phyloP scores from a whole-genome alignment of 2,888 invertebrate genomes.

The Cancer borealis region DNA sequence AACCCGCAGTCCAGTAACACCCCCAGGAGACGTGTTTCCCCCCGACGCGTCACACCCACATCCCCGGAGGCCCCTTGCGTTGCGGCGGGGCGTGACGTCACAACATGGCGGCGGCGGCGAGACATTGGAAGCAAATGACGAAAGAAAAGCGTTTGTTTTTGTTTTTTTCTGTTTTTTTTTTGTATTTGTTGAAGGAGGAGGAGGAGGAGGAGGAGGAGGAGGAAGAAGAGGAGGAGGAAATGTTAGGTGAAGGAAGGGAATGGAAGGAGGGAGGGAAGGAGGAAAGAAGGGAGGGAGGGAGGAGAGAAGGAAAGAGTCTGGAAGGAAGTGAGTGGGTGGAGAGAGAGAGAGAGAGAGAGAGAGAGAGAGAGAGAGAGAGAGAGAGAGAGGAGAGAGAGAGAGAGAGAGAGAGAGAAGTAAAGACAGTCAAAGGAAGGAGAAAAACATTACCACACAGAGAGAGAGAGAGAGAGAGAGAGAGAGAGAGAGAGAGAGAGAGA shows the following conservation, averaged over 20 bases:
- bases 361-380: conserved; percentile 13
- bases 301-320: background rate
- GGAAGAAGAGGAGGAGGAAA: background rate
- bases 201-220: background rate
- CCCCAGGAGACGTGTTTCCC: background rate
- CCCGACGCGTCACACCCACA: background rate
- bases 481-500: conserved; percentile 22
- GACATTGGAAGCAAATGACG: background rate
- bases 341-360: conserved; percentile 34
- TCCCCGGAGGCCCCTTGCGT: conserved; percentile 24
- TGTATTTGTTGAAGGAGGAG: background rate
- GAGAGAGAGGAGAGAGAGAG: background rate
- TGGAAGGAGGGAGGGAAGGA: background rate
- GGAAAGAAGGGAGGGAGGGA: background rate
- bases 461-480: conserved; percentile 42
- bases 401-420: conserved; percentile 16
- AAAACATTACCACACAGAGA: background rate
- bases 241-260: background rate
- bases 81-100: background rate
- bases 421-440: background rate
- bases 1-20: background rate
- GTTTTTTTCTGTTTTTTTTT: background rate
- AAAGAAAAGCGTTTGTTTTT: no score
- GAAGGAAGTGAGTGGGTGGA: background rate
- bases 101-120: background rate